Evolutionary conservation across 2,797 vertebrate species (phyloP), one percentile per base, ranked within the genome.

Genomic region (Eupleurogrammus muticus): DNA sequence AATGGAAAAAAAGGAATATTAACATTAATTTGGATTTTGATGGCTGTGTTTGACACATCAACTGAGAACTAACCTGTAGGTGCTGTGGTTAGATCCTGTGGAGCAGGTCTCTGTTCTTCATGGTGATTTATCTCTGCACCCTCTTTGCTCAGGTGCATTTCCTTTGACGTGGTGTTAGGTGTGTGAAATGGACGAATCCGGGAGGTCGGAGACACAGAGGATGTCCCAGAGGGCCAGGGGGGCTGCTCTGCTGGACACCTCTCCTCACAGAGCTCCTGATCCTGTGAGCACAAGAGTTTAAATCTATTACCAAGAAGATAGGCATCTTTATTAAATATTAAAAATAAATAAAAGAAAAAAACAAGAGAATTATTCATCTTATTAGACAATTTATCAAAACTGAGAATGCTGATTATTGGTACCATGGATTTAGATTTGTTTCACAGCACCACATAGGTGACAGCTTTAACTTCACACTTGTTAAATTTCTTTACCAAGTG

Each of bases 261-360:
- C 35, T 69, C 50, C 28, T 55, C 51, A 40, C 42, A 32, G 13
- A 57, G 57, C 62, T 75, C 42, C n/a, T 59, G 48, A 49, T 19
- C 21, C 79, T 81, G 55, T 9, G 10, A 53, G 36, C 38, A 69
- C 14, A 34, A 65, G 4, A 35, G 38, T 44, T 66, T 70, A 1
- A 32, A 24, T 57, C 55, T 13, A 34, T 44, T 42, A 42, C 13
- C 14, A 16, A 5, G 5, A 13, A 42, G 3, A 14, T 40, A 40
- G 12, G 14, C 36, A 10, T 36, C 35, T 38, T 38, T 38, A 10
- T 42, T 42, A 1, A 42, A 42, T 42, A 42, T 16, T 16, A 14
- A 42, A 14, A 40, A 40, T 40, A 13, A 40, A 14, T 40, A 40
- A 16, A 14, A 38, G 11, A 38, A 4, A 16, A 17, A 16, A 14